Evolutionary conservation across 2,888 invertebrate species (phyloP).

Genomic region (Margaritifera margaritifera): DNA sequence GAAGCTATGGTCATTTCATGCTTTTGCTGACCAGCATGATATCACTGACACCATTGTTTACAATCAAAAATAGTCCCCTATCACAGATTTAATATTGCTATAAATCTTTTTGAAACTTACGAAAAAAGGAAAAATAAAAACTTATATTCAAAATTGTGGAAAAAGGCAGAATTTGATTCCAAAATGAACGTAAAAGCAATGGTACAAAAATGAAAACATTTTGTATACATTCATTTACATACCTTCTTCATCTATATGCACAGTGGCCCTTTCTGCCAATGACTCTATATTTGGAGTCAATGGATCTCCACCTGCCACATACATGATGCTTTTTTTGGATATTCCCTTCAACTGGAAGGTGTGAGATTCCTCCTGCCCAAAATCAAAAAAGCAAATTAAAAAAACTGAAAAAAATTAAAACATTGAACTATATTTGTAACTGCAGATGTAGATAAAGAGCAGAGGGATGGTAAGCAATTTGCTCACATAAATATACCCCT

Average conservation of each 20-base stretch:
- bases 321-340: conserved; percentile 67
- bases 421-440: not conserved
- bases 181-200: not conserved
- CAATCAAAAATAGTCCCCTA: too few species aligned
- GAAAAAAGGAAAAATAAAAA: too few species aligned
- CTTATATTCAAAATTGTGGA: too few species aligned
- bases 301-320: conserved; percentile 63
- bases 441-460: not conserved
- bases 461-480: not conserved
- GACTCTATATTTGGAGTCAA: conserved; percentile 63
- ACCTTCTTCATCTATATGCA: conserved; percentile 61
- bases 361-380: conserved; percentile 66
- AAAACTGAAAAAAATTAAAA: conserved; percentile 7
- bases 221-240: not conserved
- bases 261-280: conserved; percentile 51
- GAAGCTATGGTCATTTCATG: too few species aligned
- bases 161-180: too few species aligned
- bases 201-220: not conserved
- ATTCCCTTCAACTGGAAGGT: conserved; percentile 63
- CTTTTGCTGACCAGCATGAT: too few species aligned
- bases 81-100: too few species aligned
- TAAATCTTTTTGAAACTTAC: too few species aligned
- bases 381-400: not conserved
- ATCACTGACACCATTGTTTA: too few species aligned
- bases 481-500: too few species aligned